These are phyloP conservation scores for Sminthopsis crassicaudata DNA, from an alignment of 2,113 vertebrate genomes.

Conservation along the genomic window DNA sequence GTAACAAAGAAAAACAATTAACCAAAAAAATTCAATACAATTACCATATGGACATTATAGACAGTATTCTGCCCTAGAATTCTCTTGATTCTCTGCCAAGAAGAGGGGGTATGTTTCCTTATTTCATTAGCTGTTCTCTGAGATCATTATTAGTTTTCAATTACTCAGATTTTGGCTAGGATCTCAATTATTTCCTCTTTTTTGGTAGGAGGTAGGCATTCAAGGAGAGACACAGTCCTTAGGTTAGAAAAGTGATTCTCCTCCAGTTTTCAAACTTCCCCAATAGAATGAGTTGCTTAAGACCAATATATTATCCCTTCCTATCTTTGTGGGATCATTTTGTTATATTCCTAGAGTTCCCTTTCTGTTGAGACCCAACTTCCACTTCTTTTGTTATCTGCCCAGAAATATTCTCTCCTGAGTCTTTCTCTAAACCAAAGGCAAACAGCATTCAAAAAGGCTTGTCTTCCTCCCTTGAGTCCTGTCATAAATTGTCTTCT, in stretches of 20 bases:
- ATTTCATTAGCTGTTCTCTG: not conserved
- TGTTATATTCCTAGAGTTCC: not conserved
- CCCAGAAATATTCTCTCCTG: not conserved
- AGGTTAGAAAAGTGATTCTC: not conserved
- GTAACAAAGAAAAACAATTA: not conserved
- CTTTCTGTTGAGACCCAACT: not conserved
- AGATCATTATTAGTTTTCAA: not conserved
- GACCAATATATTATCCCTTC: not conserved
- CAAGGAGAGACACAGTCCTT: not conserved
- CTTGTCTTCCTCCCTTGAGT: not conserved
- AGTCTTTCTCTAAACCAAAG: not conserved
- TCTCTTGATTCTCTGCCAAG: not conserved
- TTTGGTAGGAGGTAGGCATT: not conserved
- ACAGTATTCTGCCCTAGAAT: not conserved
- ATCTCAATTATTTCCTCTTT: not conserved
- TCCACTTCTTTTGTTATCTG: not conserved
- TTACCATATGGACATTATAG: not conserved
- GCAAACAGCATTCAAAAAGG: not conserved
- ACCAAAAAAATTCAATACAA: not conserved
- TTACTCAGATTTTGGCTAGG: not conserved
- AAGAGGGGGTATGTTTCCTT: not conserved
- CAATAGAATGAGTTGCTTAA: not conserved
- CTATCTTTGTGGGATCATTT: not conserved
- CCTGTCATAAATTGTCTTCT: not conserved
- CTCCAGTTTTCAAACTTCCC: not conserved